These are phyloP conservation scores for Otus scops DNA, from an alignment of 2,797 vertebrate species.

Conservation along the genomic window DNA sequence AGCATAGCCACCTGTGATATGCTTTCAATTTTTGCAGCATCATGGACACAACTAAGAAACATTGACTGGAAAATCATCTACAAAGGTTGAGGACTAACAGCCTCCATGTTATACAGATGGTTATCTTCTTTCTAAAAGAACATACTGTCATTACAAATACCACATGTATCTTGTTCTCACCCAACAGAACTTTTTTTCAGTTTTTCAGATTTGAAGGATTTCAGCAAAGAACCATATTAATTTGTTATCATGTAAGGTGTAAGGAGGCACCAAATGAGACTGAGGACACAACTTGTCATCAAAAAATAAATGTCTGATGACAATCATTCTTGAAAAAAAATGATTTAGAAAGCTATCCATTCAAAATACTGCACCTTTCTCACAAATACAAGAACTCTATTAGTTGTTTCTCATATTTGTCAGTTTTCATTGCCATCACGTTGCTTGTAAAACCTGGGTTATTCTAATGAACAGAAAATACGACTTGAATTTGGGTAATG, in stretches of 20 bases:
- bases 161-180: slow-evolving; percentile 15
- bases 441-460: slow-evolving; percentile 42
- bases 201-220: slow-evolving; percentile 13
- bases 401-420: neutral
- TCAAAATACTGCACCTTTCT: neutral
- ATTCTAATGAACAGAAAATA: neutral
- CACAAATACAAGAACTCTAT: neutral
- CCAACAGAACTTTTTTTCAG: neutral
- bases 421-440: neutral
- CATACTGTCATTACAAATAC: slow-evolving; percentile 20
- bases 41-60: neutral
- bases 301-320: neutral
- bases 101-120: slow-evolving; percentile 13
- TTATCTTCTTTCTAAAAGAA: slow-evolving; percentile 4
- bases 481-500: slow-evolving; percentile 16
- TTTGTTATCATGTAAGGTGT: neutral
- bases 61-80: neutral
- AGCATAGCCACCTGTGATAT: neutral
- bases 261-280: neutral
- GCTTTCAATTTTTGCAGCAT: neutral
- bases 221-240: neutral
- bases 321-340: neutral
- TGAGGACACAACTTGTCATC: neutral
- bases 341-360: neutral
- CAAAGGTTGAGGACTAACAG: neutral